Percentiles rank a stretch among this genome's conserved stretches.
Evolutionary conservation across 2,888 invertebrate species (phyloP).

Genomic region (Iselma pallidipennis): DNA sequence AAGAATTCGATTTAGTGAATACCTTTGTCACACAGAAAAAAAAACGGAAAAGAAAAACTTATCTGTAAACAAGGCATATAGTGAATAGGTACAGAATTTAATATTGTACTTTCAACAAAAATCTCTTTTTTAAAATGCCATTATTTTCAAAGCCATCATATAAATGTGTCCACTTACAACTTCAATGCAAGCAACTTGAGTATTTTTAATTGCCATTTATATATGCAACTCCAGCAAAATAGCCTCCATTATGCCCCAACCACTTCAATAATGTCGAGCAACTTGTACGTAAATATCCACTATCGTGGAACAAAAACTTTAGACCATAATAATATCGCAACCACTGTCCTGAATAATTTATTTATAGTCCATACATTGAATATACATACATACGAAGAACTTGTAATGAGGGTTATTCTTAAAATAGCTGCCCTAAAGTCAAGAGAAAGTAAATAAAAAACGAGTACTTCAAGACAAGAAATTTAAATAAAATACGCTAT

Average conservation of each 20-base stretch:
- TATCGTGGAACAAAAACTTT: slow-evolving; percentile 23
- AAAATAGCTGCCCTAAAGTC: no score
- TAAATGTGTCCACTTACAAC: background rate
- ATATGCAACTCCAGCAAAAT: slow-evolving; percentile 18
- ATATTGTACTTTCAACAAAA: background rate
- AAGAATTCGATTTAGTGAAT: background rate
- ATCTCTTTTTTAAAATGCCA: background rate
- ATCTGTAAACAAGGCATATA: no score
- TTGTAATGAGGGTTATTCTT: background rate
- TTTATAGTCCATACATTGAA: slow-evolving; percentile 1
- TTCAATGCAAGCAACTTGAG: slow-evolving; percentile 6
- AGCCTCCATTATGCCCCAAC: slow-evolving; percentile 16
- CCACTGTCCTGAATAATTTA: slow-evolving; percentile 24
- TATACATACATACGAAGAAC: background rate
- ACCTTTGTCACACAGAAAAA: background rate
- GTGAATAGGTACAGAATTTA: background rate
- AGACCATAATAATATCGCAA: slow-evolving; percentile 16
- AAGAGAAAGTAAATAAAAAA: no score
- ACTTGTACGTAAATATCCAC: slow-evolving; percentile 27
- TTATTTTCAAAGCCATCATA: background rate
- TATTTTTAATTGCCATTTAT: slow-evolving; percentile 28
- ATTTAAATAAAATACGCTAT: no score
- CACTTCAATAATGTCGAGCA: slow-evolving; percentile 19
- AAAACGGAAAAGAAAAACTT: no score
- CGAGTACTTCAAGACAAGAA: no score